Evolutionary conservation across 2,797 vertebrate species (phyloP).

Genomic region (Hozukius guyotensis): DNA sequence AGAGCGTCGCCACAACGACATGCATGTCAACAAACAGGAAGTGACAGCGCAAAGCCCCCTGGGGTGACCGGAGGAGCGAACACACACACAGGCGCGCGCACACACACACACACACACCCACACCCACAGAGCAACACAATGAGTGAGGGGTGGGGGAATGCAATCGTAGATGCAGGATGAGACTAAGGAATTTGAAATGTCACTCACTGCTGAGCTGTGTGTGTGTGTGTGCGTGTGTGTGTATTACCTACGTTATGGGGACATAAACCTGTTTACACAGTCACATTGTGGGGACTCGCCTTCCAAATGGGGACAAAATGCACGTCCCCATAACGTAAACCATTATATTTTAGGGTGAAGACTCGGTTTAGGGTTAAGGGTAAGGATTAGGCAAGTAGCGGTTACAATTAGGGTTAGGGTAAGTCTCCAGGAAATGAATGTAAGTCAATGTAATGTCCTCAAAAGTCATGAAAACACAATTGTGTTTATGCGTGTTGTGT

Average conservation of each 20-base stretch:
- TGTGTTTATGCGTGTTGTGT: neutral
- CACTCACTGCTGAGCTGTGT: constrained; percentile 51
- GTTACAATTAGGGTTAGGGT: too few relatives aligned
- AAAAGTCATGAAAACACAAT: too few relatives aligned
- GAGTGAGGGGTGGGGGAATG: constrained; percentile 26
- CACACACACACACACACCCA: constrained; percentile 11
- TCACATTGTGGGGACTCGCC: too few relatives aligned
- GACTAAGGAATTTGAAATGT: constrained; percentile 72
- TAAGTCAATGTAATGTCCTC: too few relatives aligned
- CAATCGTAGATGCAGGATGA: constrained; percentile 52
- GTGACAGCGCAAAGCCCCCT: constrained; percentile 74
- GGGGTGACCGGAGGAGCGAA: constrained; percentile 71
- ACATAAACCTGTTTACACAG: too few relatives aligned
- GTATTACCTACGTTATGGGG: too few relatives aligned
- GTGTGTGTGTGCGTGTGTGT: neutral
- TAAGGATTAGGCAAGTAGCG: too few relatives aligned
- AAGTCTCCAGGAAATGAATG: too few relatives aligned
- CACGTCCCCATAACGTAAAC: too few relatives aligned
- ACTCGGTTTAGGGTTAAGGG: too few relatives aligned
- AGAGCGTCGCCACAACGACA: constrained; percentile 76
- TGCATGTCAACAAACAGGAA: constrained; percentile 82
- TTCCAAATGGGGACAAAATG: too few relatives aligned
- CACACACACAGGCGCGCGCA: constrained; percentile 46
- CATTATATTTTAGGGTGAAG: too few relatives aligned
- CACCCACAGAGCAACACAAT: constrained; percentile 30